Evolutionary conservation across 2,797 vertebrate species (phyloP), one percentile per base, ranked within the genome.

Genomic region (Semaprochilodus insignis): DNA sequence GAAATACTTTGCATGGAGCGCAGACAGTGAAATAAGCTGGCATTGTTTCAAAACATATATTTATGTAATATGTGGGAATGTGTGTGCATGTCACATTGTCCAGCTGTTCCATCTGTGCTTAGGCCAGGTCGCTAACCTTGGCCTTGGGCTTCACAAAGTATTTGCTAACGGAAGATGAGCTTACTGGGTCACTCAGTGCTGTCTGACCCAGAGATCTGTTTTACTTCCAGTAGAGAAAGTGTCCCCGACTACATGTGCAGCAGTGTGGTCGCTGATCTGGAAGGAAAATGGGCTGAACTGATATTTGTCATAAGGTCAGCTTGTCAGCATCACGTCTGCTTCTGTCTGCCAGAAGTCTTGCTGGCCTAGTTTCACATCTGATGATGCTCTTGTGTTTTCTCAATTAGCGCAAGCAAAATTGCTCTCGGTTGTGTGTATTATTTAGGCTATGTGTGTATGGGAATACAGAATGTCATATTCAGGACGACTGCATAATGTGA

Each of bases 231-330:
- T 51, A 62, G 36, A 52, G 55, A 27, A 76, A 71, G 27, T 70
- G 2, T 76, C 52, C 27, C 54, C 13, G 34, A 21, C 65, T 40
- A 1, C 19, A 40, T 67, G 31, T 67, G 65, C 65, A 57, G 13
- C 31, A 69, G n/a, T 59, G 52, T 67, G 70, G 36, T 81, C 65
- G 57, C 25, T 74, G 60, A 69, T 59, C 62, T 69, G 63, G 36
- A 75, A 76, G 52, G 51, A 81, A 55, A 65, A 17, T 19, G 2
- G 52, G 59, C 65, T 54, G 31, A 51, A 40, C 54, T 60, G 19
- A 59, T 36, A 36, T 77, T 77, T 34, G 62, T 78, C 27, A 65
- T 25, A 71, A 54, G 55, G 81, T 62, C 73, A 77, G 23, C 25
- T 78, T 66, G 52, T 63, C 54, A 70, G 21, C 15, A 11, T 16